phyloP scores from a whole-genome alignment of 2,888 invertebrate species.

The Tiliacea citrago region DNA sequence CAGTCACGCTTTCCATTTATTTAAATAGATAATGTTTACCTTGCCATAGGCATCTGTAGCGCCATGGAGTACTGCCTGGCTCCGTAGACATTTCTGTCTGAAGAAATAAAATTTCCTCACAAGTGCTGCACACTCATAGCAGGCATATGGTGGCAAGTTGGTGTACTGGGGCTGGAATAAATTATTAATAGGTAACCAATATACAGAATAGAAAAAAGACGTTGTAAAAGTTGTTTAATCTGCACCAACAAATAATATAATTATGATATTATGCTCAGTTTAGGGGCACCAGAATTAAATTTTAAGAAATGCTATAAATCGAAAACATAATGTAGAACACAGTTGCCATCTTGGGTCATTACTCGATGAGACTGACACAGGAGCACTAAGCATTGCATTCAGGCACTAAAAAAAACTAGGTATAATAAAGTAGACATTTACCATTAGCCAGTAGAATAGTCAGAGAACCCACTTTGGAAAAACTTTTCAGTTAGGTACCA shows the following conservation, averaged over 20 bases:
- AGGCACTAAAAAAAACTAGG: not conserved
- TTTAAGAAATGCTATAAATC: not conserved
- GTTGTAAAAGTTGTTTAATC: not conserved
- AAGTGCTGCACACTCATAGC: slow-evolving; percentile 80
- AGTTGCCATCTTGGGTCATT: not conserved
- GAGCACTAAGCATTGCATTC: not conserved
- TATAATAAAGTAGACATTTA: not conserved
- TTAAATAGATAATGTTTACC: slow-evolving; percentile 66
- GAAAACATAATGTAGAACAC: not conserved
- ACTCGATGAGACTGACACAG: not conserved
- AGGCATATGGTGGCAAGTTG: slow-evolving; percentile 78
- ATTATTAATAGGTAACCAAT: not conserved
- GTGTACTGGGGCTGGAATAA: slow-evolving; percentile 71
- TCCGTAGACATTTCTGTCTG: slow-evolving; percentile 77
- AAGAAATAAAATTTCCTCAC: slow-evolving; percentile 80
- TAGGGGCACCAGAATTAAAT: not conserved
- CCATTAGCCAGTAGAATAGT: not conserved
- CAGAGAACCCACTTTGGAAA: not conserved
- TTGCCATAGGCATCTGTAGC: slow-evolving; percentile 74
- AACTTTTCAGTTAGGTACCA: not conserved
- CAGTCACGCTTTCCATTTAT: too few species aligned
- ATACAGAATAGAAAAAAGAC: not conserved
- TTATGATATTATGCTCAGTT: not conserved
- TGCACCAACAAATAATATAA: not conserved
- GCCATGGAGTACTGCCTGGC: slow-evolving; percentile 76